phyloP scores from a whole-genome alignment of 2,797 vertebrate species.

The Heterohyrax brucei region DNA sequence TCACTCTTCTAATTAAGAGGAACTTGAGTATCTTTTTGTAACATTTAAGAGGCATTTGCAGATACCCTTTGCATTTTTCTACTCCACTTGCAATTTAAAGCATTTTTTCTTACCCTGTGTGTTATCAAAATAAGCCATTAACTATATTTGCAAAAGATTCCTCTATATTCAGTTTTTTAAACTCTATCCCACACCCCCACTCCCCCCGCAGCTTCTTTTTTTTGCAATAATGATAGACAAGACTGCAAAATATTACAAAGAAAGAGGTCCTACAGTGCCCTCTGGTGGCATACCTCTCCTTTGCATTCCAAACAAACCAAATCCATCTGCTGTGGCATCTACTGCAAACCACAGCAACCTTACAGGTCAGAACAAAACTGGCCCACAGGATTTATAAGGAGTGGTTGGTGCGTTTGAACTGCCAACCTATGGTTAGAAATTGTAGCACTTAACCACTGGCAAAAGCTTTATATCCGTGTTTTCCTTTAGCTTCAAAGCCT shows the following conservation, averaged over 20 bases:
- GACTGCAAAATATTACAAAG: not conserved
- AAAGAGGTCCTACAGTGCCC: constrained; percentile 76
- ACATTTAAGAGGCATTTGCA: too few species aligned
- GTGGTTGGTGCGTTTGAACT: too few species aligned
- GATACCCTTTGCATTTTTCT: constrained; percentile 22
- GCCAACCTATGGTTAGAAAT: too few species aligned
- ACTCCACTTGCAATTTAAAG: not conserved
- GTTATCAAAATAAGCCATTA: constrained; percentile 56
- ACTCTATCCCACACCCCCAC: not conserved
- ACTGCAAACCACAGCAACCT: too few species aligned
- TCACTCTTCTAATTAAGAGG: not conserved
- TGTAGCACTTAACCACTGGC: not conserved
- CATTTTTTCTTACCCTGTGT: not conserved
- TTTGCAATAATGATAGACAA: not conserved
- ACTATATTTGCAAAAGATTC: constrained; percentile 58
- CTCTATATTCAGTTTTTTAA: constrained; percentile 28
- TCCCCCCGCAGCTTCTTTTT: not conserved
- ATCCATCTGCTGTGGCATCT: too few species aligned
- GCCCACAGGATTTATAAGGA: too few species aligned
- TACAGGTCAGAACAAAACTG: too few species aligned
- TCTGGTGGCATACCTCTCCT: constrained; percentile 63
- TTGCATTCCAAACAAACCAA: not conserved
- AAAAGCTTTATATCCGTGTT: not conserved
- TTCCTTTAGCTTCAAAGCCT: not conserved
- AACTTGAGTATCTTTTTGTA: not conserved